A percentile compares a stretch with the other conserved stretches of the same genome.
Conservation (phyloP, 1,140 invertebrate genomes). For the Danaus plexippus region DNA sequence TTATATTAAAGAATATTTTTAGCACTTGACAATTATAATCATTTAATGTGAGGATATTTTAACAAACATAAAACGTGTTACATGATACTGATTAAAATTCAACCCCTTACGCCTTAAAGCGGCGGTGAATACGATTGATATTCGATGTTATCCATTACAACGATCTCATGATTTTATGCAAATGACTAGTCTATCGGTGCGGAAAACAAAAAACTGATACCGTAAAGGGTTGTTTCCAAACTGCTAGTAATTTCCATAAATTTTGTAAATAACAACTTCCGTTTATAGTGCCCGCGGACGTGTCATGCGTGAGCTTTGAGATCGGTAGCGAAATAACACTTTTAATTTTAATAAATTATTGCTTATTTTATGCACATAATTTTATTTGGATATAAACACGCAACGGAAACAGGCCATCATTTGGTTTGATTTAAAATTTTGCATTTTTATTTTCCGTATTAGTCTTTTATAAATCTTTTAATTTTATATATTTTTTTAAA, state of each 20-base stretch:
- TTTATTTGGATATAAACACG: too few species aligned
- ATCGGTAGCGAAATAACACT: background rate
- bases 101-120: constrained; percentile 30
- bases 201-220: constrained; percentile 46
- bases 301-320: constrained; percentile 31
- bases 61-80: constrained; percentile 16
- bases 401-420: too few species aligned
- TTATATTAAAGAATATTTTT: too few species aligned
- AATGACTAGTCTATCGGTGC: constrained; percentile 42
- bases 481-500: too few species aligned
- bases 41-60: too few species aligned
- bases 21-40: too few species aligned
- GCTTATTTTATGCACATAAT: too few species aligned
- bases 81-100: constrained; percentile 51
- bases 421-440: too few species aligned
- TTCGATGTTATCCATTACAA: constrained; percentile 58
- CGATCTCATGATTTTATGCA: constrained; percentile 58
- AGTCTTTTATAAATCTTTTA: too few species aligned
- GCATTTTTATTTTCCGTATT: too few species aligned
- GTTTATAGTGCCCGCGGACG: constrained; percentile 40
- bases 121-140: constrained; percentile 44
- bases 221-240: constrained; percentile 41
- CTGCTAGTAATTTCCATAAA: constrained; percentile 58
- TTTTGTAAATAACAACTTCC: constrained; percentile 65
- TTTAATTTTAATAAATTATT: too few species aligned